Conservation (phyloP, 2,113 vertebrate genomes). For the Cricetomys ansorgei region DNA sequence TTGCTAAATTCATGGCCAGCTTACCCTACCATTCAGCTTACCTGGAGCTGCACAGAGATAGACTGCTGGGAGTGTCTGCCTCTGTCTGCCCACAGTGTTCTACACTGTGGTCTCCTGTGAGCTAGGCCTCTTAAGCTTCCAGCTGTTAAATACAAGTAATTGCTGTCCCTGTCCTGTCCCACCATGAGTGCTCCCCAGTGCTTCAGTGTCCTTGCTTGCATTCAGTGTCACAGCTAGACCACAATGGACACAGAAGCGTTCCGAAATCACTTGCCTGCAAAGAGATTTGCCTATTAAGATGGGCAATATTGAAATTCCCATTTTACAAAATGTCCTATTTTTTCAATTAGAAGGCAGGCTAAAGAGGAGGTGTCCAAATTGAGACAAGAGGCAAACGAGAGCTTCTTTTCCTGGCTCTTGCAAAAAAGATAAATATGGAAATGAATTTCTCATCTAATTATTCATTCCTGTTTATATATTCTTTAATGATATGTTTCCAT, state of each 20-base stretch:
- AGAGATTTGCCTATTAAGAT: slow-evolving; percentile 52
- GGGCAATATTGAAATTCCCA: slow-evolving; percentile 55
- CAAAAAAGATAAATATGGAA: slow-evolving; percentile 78
- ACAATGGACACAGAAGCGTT: not conserved
- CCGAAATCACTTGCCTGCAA: slow-evolving; percentile 46
- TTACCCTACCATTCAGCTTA: not conserved
- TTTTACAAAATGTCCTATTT: slow-evolving; percentile 49
- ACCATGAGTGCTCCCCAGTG: not conserved
- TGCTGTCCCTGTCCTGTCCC: not conserved
- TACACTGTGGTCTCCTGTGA: not conserved
- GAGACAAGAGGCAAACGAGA: slow-evolving; percentile 61
- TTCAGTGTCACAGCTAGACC: not conserved
- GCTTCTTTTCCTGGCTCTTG: slow-evolving; percentile 64
- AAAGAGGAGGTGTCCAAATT: slow-evolving; percentile 61
- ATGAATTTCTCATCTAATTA: slow-evolving; percentile 82
- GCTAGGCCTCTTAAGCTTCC: not conserved
- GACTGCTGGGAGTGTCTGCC: not conserved
- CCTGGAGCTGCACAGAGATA: not conserved
- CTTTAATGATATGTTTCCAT: slow-evolving; percentile 83
- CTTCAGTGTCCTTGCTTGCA: slow-evolving; percentile 3
- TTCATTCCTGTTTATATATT: slow-evolving; percentile 83
- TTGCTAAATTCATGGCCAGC: not conserved
- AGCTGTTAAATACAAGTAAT: not conserved
- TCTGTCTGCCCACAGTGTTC: not conserved
- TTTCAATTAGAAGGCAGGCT: slow-evolving; percentile 64